phyloP scores from a whole-genome alignment of 1,140 invertebrate species.

The Leucophenga varia region DNA sequence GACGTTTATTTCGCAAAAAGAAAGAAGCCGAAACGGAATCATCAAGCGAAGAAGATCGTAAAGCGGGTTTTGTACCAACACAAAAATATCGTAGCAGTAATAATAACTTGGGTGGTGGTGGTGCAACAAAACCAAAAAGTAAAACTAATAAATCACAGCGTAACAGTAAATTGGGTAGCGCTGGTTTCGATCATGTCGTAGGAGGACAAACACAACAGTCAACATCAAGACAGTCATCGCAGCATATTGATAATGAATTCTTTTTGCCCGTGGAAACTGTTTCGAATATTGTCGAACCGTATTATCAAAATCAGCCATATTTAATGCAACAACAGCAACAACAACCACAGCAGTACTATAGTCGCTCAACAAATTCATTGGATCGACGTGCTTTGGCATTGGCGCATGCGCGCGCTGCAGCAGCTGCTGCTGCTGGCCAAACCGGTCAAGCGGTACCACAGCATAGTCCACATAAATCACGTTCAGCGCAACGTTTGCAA shows the following conservation, averaged over 20 bases:
- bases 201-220: slow-evolving; percentile 26
- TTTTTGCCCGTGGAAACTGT: slow-evolving; percentile 59
- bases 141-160: slow-evolving; percentile 57
- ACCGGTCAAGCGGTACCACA: background rate
- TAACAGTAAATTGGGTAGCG: slow-evolving; percentile 55
- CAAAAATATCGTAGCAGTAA: slow-evolving; percentile 21
- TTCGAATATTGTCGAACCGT: slow-evolving; percentile 54
- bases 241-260: slow-evolving; percentile 58
- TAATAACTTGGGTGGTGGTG: too few species aligned
- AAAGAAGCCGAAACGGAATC: slow-evolving; percentile 64
- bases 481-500: slow-evolving; percentile 42
- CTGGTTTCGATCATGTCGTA: slow-evolving; percentile 61
- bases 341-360: slow-evolving; percentile 52
- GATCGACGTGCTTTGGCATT: slow-evolving; percentile 47
- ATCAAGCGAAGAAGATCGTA: slow-evolving; percentile 65
- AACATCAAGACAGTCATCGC: slow-evolving; percentile 5
- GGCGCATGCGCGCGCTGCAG: slow-evolving; percentile 1
- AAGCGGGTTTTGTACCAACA: slow-evolving; percentile 55
- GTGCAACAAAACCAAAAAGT: slow-evolving; percentile 36
- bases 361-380: slow-evolving; percentile 53
- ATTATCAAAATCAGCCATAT: slow-evolving; percentile 50
- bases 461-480: slow-evolving; percentile 16
- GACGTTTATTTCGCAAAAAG: slow-evolving; percentile 69
- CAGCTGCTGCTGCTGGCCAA: slow-evolving; percentile 1
- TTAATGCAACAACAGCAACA: slow-evolving; percentile 34